phyloP scores from a whole-genome alignment of 1,140 invertebrate species.

The Trichomalopsis sarcophagae region DNA sequence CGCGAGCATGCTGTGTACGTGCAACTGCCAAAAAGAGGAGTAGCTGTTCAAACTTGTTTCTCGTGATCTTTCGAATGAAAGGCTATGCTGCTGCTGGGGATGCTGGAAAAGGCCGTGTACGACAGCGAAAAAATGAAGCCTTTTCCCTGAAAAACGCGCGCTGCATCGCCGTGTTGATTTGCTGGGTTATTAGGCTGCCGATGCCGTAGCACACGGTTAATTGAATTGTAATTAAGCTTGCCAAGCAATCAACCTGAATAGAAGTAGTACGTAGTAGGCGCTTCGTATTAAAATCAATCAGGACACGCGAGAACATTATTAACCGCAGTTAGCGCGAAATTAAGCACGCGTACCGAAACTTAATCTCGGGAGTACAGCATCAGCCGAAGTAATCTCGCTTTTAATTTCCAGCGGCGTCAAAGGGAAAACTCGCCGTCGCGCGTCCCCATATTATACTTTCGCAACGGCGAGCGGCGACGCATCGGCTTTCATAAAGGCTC shows the following conservation, averaged over 20 bases:
- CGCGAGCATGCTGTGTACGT: neutral
- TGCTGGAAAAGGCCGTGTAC: neutral
- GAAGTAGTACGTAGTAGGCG: neutral
- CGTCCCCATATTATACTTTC: neutral
- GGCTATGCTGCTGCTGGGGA: neutral
- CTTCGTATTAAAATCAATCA: neutral
- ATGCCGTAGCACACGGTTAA: too few species aligned
- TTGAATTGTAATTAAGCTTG: too few species aligned
- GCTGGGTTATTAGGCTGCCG: too few species aligned
- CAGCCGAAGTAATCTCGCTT: too few species aligned
- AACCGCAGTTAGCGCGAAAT: too few species aligned
- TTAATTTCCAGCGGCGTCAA: too few species aligned
- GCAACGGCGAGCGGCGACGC: neutral
- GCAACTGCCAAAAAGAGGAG: neutral
- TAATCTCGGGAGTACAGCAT: too few species aligned
- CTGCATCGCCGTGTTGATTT: neutral
- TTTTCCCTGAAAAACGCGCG: neutral
- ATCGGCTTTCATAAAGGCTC: slow-evolving; percentile 6
- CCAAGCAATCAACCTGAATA: neutral
- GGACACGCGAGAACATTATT: neutral
- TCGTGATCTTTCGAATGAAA: neutral
- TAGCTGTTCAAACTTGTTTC: neutral
- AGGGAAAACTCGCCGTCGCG: neutral
- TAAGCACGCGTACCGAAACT: too few species aligned
- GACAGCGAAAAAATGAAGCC: too few species aligned